These are phyloP conservation scores for Sinocyclocheilus maitianheensis DNA, from an alignment of 2,113 vertebrate genomes.

Conservation along the genomic window DNA sequence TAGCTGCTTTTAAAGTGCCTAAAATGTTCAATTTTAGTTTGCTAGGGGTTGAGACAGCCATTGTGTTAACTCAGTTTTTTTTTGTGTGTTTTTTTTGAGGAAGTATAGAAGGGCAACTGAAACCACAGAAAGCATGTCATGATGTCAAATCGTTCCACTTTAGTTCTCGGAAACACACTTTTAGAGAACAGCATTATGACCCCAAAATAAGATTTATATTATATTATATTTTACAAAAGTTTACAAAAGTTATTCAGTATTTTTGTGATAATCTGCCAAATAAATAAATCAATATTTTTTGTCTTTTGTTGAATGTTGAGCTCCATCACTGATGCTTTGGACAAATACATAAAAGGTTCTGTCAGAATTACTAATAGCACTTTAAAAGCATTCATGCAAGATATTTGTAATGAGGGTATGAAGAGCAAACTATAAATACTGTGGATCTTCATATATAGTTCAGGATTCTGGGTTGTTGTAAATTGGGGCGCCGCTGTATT, in stretches of 20 bases:
- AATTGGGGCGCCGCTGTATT: conserved; percentile 58
- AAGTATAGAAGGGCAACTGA: conserved; percentile 41
- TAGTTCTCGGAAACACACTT: conserved; percentile 35
- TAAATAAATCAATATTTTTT: not conserved
- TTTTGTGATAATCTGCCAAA: not conserved
- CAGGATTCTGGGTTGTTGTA: conserved; percentile 46
- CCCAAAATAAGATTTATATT: not conserved
- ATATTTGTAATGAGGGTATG: conserved; percentile 13
- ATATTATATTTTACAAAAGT: not conserved
- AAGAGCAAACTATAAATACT: conserved; percentile 27
- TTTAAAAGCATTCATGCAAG: not conserved
- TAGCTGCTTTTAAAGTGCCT: not conserved
- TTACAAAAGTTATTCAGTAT: not conserved
- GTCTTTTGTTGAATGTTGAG: not conserved
- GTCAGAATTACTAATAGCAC: not conserved
- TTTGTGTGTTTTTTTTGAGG: not conserved
- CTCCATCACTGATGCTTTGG: not conserved
- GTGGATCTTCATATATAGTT: conserved; percentile 39
- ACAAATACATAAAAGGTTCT: not conserved
- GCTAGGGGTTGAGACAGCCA: not conserved
- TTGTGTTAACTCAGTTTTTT: conserved; percentile 21
- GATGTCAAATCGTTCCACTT: conserved; percentile 23
- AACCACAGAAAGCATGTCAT: conserved; percentile 38
- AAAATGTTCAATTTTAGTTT: not conserved
- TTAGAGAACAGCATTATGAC: not conserved